Evolutionary conservation across 1,140 invertebrate genomes (phyloP), one percentile per base, ranked within the genome.

Genomic region (Gryllus bimaculatus): DNA sequence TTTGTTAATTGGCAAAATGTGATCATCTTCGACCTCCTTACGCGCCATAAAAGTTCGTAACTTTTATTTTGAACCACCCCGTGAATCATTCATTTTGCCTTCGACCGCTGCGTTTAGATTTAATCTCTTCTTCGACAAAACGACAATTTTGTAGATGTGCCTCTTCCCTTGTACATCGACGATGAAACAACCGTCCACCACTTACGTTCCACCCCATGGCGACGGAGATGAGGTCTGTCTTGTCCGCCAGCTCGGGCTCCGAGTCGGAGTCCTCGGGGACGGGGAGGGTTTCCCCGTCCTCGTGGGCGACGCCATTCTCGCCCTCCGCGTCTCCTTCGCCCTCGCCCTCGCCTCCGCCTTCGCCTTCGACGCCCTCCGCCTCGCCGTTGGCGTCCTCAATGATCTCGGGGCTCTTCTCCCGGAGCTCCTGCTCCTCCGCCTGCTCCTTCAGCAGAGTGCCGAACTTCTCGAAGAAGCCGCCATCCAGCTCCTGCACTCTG

Each of bases 401-500:
- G 47, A 47, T 47, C 8, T 26, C 73, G 0, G 39, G 15, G 20
- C 66, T n/a, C 48, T 66, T 20, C 26, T 49, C 78, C 6, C n/a
- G 47, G 3, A 15, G 7, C 74, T 21, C 39, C 7, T 21, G 47
- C 15, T 76, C 8, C 18, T 47, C 75, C n/a, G 54, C 47, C 8
- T 79, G 79, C 75, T 79, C 75, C 48, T 77, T 48, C 15, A 79
- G 84, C 18, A 93, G 85, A 0, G 90, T 92, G 1, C 93, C 93
- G 82, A 94, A 92, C 81, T 91, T 92, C 83, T 94, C 93, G 83
- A 94, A 94, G 83, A 94, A 94, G 49, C 92, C 90, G 81, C 91
- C 92, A 84, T 94, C 93, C 7, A 91, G 87, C 86, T 93, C 91
- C 86, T 93, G 92, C 79, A 93, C 89, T 86, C 92, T 93, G 87